Evolutionary conservation across 2,888 invertebrate genomes (phyloP), one percentile per base, ranked within the genome.

Genomic region (Epinotia bilunana): DNA sequence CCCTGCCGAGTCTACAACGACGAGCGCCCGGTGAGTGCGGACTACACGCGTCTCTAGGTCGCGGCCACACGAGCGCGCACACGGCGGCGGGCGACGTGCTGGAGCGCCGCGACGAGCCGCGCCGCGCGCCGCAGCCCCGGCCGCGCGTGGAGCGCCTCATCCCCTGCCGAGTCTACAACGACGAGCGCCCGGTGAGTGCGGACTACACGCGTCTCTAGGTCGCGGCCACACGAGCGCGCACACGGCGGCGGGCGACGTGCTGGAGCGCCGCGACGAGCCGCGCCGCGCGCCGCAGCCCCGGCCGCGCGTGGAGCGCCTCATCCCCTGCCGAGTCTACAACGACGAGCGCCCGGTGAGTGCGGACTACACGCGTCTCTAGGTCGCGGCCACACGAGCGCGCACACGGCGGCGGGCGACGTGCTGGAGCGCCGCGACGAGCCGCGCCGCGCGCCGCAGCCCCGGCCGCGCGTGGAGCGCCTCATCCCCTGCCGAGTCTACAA

Each of bases 31-130:
- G 96, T 96, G 83, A 91, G 92, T 87, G 0, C 7, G 9, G 39
- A 9, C 7, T 9, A 33, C 39, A 39, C 39, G 2, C 39, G 9
- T 9, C 23, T n/a, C n/a, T 28, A 28, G 23, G 23, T 28, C 23
- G 96, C 3, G 96, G 96, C 2, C 95, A 94, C 83, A 96, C 96
- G 0, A 95, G 96, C 83, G 95, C 95, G 84, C 96, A 96, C 85
- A 95, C 95, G 57, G 95, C 91, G 78, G 89, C 94, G 0, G 96
- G 96, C 0, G 95, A 95, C 79, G 70, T 71, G 70, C 84, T 95
- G 73, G 94, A 94, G 62, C 87, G 88, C 70, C 80, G 87, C 0
- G 81, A 87, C 0, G 94, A 94, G 80, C 94, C 94, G 1, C 86
- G 89, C 0, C 87, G 87, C 43, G 93, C 92, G 83, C 72, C 64